Evolutionary conservation across 2,888 invertebrate genomes (phyloP), one percentile per base, ranked within the genome.

Genomic region (Mermis nigrescens): DNA sequence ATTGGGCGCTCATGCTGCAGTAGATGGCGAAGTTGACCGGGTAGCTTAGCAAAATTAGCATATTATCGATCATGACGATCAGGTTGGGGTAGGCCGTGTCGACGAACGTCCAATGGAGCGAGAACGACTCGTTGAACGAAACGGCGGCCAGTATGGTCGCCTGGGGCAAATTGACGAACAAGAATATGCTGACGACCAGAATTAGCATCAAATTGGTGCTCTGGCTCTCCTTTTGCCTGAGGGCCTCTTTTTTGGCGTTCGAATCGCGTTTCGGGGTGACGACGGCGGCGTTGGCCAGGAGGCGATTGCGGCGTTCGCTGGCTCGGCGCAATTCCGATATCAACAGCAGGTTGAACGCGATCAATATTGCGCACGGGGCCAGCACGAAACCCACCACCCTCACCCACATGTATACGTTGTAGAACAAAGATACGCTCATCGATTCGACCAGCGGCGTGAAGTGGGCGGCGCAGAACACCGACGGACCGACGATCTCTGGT

Each of bases 1-100:
- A 91, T 71, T 89, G 88, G 31, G 87, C 78, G 31, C 86, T 87
- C 90, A 90, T 91, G 7, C 87, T 87, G 72, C 89, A 90, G 70
- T 90, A 90, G 64, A 90, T 88, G 62, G 87, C 88, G 69, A 90
- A 89, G 75, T 90, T 90, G 58, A 76, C 61, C 15, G 87, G 88
- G 74, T 88, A 88, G 55, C 86, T 86, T 46, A 86, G 80, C 60
- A 88, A 82, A 62, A 90, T 84, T 73, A 86, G 84, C 76, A 89
- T 87, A 58, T 58, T 58, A 76, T 90, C 58, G n/a, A 32, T 24
- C 51, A 48, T 48, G 15, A 24, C 15, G 7, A 48, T 48, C 7
- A 48, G 26, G 19, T 38, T 38, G 7, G 51, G 51, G 15, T 12
- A 12, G 24, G 7, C 24, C 7, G n/a, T 24, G 26, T 48, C 51